Base-by-base conservation (phyloP, 2,113 vertebrate species). In the Phocoena sinus region DNA sequence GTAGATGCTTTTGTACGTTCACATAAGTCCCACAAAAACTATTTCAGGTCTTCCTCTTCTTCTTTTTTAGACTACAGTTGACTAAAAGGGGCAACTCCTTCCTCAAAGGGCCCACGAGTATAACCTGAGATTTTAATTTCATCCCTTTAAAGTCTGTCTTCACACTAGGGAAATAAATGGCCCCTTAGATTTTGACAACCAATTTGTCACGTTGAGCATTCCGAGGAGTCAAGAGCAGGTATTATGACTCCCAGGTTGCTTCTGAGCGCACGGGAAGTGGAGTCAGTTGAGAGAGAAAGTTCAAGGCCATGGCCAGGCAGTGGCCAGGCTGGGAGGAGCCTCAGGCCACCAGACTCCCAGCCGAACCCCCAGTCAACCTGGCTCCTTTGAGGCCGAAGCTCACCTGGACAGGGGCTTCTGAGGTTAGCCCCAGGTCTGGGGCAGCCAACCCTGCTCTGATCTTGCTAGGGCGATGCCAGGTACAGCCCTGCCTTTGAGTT, bases 141-240 rank as follows among this genome's bases (percentile, higher is more conserved):
- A 70, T 53, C 31, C 96, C 68, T 90, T 86, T 77, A 81, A 96
- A 58, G 26, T 76, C 62, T 38, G 63, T 41, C 25, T 93, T 92
- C 63, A 90, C 17, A 62, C 33, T 86, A 14, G 1, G 36, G 68
- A 92, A 96, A 95, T 56, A 83, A 95, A 80, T 56, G 83, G 84
- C 9, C 56, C 87, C 81, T 90, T 25, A 67, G 21, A 84, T 21
- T 76, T 38, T 70, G 50, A 95, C 56, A 84, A 91, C 20, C 62
- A 68, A 50, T 28, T 86, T 33, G 33, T 91, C 70, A 87, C 83
- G 53, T 60, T 89, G 67, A 73, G 70, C 70, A 95, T 94, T 93
- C 91, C 8, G 7, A 95, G 85, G 96, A 95, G 67, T 95, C 67
- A 92, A 86, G 31, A 65, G 33, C 36, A 93, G 84, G 74, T 70